Conservation (phyloP, 2,797 vertebrate species). For the Philypnodon macrostomus region DNA sequence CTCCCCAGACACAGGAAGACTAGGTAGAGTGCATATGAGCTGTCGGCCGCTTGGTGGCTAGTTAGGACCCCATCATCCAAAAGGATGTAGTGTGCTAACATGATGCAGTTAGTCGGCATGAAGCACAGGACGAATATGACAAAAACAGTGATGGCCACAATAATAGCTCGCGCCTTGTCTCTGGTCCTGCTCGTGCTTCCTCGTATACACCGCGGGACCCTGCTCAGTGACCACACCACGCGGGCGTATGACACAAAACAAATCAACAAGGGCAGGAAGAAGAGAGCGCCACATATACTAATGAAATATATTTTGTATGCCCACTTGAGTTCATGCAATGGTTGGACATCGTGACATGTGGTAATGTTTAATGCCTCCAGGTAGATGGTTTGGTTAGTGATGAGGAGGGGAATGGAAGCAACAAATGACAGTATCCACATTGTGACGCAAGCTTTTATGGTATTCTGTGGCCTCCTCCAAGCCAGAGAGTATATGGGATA, state of each 20-base stretch:
- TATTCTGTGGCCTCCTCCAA: slow-evolving; percentile 77
- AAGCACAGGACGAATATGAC: slow-evolving; percentile 87
- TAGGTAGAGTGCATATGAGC: slow-evolving; percentile 82
- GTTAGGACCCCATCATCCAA: slow-evolving; percentile 16
- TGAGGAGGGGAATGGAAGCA: slow-evolving; percentile 79
- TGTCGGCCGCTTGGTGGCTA: slow-evolving; percentile 50
- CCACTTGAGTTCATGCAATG: slow-evolving; percentile 3
- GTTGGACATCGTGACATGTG: slow-evolving; percentile 85
- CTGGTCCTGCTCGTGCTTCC: slow-evolving; percentile 65
- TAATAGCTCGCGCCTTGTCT: slow-evolving; percentile 77
- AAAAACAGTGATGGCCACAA: slow-evolving; percentile 81
- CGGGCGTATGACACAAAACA: slow-evolving; percentile 78
- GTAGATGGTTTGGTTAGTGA: slow-evolving; percentile 74
- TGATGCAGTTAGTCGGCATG: slow-evolving; percentile 83
- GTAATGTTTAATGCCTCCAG: slow-evolving; percentile 77
- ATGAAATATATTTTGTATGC: slow-evolving; percentile 79
- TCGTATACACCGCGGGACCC: slow-evolving; percentile 2
- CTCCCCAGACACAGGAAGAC: slow-evolving; percentile 86
- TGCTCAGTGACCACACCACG: slow-evolving; percentile 80
- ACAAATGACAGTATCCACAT: slow-evolving; percentile 81
- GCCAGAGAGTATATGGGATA: slow-evolving; percentile 84
- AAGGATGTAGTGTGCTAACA: slow-evolving; percentile 81
- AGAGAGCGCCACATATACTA: slow-evolving; percentile 77
- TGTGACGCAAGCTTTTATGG: slow-evolving; percentile 65
- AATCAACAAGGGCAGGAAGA: slow-evolving; percentile 82